These are phyloP conservation scores for Pyrrhosoma nymphula DNA, from an alignment of 2,888 invertebrate species.

Conservation along the genomic window DNA sequence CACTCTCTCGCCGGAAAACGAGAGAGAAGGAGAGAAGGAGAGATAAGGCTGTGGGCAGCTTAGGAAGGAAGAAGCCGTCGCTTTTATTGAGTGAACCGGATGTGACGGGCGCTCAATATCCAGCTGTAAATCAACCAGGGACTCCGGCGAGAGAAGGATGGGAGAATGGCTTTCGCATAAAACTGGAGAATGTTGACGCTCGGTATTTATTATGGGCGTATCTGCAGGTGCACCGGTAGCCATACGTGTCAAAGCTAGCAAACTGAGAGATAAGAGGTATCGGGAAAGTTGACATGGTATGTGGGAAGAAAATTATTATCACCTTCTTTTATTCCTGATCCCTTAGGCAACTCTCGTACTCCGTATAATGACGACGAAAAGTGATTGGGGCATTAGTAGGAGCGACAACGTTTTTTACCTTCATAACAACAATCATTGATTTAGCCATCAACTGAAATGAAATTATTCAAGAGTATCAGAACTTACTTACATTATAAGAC, in stretches of 20 bases:
- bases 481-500: too few relatives aligned
- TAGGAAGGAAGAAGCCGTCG: background rate
- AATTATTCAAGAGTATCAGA: too few relatives aligned
- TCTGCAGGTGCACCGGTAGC: background rate
- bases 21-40: background rate
- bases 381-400: too few relatives aligned
- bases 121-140: background rate
- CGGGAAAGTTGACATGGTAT: background rate
- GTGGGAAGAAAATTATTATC: background rate
- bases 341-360: too few relatives aligned
- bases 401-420: too few relatives aligned
- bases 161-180: background rate
- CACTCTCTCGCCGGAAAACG: too few relatives aligned
- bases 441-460: too few relatives aligned
- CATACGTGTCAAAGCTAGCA: background rate
- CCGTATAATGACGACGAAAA: too few relatives aligned
- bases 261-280: background rate
- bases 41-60: background rate
- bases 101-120: background rate
- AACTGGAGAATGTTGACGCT: background rate
- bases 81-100: background rate
- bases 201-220: background rate
- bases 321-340: too few relatives aligned
- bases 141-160: background rate
- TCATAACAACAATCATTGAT: too few relatives aligned